These are phyloP conservation scores for Ursus arctos DNA, from an alignment of 2,113 vertebrate genomes.

Conservation along the genomic window DNA sequence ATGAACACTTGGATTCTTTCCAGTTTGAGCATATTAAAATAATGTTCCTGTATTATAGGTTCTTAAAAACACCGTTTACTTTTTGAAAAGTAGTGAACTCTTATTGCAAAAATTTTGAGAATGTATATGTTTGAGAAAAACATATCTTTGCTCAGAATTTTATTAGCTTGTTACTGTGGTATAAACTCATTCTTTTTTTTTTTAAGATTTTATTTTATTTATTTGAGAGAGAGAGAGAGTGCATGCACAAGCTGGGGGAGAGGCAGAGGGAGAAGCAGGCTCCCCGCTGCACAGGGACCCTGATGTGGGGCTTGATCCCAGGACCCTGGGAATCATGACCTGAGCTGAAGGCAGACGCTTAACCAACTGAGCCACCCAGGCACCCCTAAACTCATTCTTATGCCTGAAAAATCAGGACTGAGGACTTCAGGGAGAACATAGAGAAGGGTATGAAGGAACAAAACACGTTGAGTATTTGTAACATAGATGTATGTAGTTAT, in stretches of 20 bases:
- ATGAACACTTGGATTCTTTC: slow-evolving; percentile 5
- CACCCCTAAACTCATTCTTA: not conserved
- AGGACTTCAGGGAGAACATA: not conserved
- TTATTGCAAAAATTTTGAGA: not conserved
- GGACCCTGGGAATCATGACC: no score
- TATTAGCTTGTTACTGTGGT: not conserved
- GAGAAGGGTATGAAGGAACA: not conserved
- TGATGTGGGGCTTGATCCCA: no score
- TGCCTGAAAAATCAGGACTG: not conserved
- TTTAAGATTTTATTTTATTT: no score
- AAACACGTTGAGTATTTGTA: not conserved
- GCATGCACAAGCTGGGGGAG: no score
- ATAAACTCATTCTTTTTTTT: not conserved
- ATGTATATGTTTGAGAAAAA: slow-evolving; percentile 1
- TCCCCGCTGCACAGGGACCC: no score
- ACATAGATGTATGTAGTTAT: not conserved
- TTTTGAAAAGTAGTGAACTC: slow-evolving; percentile 12
- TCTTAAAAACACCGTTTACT: not conserved
- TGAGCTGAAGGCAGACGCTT: no score
- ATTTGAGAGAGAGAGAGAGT: no score
- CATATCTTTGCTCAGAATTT: slow-evolving; percentile 4
- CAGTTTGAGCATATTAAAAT: not conserved
- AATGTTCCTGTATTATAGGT: not conserved
- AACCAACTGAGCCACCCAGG: no score
- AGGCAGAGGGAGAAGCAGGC: no score